A percentile compares a stretch with the other conserved stretches of the same genome.
phyloP scores from a whole-genome alignment of 2,797 vertebrate genomes.

The Ctenochaetus hawaiiensis region DNA sequence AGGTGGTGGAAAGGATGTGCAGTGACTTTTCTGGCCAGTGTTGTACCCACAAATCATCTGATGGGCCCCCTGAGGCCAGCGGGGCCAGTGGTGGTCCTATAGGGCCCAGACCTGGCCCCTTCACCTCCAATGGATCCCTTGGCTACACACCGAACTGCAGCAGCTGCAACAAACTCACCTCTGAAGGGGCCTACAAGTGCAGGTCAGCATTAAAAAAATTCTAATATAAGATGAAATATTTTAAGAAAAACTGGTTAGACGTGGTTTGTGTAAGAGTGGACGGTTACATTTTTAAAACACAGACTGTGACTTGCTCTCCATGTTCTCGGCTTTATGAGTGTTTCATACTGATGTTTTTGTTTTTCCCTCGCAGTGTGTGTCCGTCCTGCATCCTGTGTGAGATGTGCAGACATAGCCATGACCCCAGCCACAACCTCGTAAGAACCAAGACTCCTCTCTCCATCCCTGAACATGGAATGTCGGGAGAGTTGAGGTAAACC shows the following conservation, averaged over 20 bases:
- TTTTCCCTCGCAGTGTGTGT: constrained; percentile 86
- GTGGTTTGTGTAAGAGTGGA: background rate
- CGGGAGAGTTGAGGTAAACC: constrained; percentile 86
- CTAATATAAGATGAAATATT: no score
- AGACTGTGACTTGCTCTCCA: background rate
- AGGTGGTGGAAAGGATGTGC: constrained; percentile 95
- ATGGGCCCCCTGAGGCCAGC: constrained; percentile 77
- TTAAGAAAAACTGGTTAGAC: no score
- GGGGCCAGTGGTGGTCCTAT: constrained; percentile 61
- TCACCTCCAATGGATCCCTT: constrained; percentile 80
- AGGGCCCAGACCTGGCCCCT: constrained; percentile 69
- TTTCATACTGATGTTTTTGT: background rate
- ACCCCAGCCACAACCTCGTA: constrained; percentile 91
- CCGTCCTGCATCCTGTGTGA: constrained; percentile 95
- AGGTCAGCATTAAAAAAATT: constrained; percentile 81
- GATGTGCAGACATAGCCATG: constrained; percentile 90
- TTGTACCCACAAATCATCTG: constrained; percentile 83
- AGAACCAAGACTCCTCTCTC: constrained; percentile 93
- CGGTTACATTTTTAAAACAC: background rate
- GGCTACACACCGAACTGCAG: constrained; percentile 93
- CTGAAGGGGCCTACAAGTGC: constrained; percentile 96
- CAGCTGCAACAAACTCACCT: constrained; percentile 90
- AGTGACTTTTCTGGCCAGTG: constrained; percentile 93
- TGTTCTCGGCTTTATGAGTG: background rate
- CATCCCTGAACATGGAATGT: constrained; percentile 86